Conservation (phyloP, 1,140 invertebrate species). For the Trichonephila clavipes region DNA sequence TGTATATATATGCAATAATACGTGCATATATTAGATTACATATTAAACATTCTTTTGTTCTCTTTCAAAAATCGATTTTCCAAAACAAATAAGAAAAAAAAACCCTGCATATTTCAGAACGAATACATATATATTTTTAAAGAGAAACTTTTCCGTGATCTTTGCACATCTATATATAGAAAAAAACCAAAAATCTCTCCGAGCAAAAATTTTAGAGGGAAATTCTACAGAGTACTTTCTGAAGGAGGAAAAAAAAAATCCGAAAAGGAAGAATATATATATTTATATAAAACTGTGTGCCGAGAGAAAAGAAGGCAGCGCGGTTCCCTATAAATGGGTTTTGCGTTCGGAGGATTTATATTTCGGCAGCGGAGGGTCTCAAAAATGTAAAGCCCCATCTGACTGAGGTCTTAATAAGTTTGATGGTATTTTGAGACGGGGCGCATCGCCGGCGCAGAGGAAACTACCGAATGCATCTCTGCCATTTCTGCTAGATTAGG, state of each 20-base stretch:
- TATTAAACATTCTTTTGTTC: background rate
- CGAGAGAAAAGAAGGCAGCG: slow-evolving; percentile 8
- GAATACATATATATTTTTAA: background rate
- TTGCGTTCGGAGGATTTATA: slow-evolving; percentile 73
- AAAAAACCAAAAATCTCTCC: background rate
- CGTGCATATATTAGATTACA: no score
- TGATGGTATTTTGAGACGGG: slow-evolving; percentile 75
- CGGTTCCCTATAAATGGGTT: slow-evolving; percentile 66
- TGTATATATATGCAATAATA: no score
- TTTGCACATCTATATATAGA: background rate
- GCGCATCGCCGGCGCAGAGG: background rate
- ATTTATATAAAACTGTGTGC: no score
- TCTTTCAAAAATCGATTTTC: background rate
- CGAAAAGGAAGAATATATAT: background rate
- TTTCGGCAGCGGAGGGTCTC: slow-evolving; percentile 61
- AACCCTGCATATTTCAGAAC: background rate
- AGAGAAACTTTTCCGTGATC: background rate
- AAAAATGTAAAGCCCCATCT: slow-evolving; percentile 76
- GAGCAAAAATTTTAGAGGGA: background rate
- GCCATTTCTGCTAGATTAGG: slow-evolving; percentile 75
- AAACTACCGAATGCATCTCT: slow-evolving; percentile 74
- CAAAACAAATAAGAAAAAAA: background rate
- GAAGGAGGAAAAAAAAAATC: background rate
- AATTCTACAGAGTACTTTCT: background rate
- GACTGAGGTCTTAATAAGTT: slow-evolving; percentile 75